phyloP scores from a whole-genome alignment of 2,113 vertebrate genomes.

The Chaetops frenatus region DNA sequence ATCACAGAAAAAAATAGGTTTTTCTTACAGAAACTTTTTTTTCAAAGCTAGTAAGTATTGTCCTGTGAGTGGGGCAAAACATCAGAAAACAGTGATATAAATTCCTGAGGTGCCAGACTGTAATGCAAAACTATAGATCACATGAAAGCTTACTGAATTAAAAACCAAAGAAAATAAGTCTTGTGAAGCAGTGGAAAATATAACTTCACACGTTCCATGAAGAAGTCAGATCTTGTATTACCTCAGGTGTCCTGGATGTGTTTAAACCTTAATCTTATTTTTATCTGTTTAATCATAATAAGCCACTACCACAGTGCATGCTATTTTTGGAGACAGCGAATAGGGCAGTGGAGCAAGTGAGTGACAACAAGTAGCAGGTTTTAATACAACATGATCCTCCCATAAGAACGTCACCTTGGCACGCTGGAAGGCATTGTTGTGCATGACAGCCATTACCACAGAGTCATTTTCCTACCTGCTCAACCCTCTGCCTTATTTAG shows the following conservation, averaged over 20 bases:
- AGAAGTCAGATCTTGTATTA: slow-evolving; percentile 61
- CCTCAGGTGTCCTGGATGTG: slow-evolving; percentile 64
- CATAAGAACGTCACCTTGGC: neutral
- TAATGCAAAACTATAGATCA: neutral
- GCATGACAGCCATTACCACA: slow-evolving; percentile 2
- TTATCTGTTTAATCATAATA: slow-evolving; percentile 73
- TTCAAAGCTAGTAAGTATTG: neutral
- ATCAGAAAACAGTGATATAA: neutral
- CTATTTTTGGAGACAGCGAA: slow-evolving; percentile 71
- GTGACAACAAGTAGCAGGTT: slow-evolving; percentile 68
- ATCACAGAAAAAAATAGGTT: neutral
- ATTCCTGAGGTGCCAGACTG: neutral
- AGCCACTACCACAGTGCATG: slow-evolving; percentile 53
- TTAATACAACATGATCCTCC: slow-evolving; percentile 74
- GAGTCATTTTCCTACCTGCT: slow-evolving; percentile 55
- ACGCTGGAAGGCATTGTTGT: neutral
- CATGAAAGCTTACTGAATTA: slow-evolving; percentile 39
- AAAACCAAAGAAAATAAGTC: slow-evolving; percentile 68
- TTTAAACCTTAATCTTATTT: slow-evolving; percentile 72
- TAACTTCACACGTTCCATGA: slow-evolving; percentile 61
- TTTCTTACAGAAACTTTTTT: neutral
- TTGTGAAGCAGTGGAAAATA: slow-evolving; percentile 63
- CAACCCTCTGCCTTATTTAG: slow-evolving; percentile 45
- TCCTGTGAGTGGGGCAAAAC: neutral
- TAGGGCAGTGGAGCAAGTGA: slow-evolving; percentile 49